A percentile compares a stretch with the other conserved stretches of the same genome.
Evolutionary conservation across 2,888 invertebrate species (phyloP).

Genomic region (Noctua comes): DNA sequence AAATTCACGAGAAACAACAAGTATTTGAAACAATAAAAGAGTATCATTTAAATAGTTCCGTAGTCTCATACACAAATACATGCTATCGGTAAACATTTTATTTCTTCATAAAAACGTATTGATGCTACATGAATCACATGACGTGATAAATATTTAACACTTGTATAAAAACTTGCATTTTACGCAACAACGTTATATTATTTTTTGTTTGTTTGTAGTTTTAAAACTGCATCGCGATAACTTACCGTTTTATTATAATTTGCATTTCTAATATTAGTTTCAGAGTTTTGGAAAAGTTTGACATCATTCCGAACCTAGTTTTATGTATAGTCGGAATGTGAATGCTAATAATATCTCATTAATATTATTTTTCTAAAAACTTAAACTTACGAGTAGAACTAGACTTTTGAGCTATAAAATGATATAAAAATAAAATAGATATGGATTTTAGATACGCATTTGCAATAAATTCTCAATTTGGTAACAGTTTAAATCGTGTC

Average conservation of each 20-base stretch:
- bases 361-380: not conserved
- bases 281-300: conserved; percentile 25
- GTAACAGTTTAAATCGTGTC: conserved; percentile 20
- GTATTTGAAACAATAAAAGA: conserved; percentile 48
- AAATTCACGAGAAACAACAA: conserved; percentile 26
- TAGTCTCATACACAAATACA: conserved; percentile 47
- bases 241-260: conserved; percentile 11
- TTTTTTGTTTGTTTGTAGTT: conserved; percentile 22
- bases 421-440: conserved; percentile 16
- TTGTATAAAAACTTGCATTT: conserved; percentile 41
- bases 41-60: conserved; percentile 51
- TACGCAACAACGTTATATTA: conserved; percentile 27
- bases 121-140: conserved; percentile 55
- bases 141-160: conserved; percentile 62
- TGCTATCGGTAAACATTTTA: conserved; percentile 58
- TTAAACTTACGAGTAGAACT: not conserved
- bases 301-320: conserved; percentile 22
- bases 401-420: conserved; percentile 4
- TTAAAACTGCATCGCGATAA: conserved; percentile 32
- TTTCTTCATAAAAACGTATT: conserved; percentile 60
- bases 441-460: conserved; percentile 13
- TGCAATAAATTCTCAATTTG: conserved; percentile 29
- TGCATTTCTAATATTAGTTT: conserved; percentile 11
- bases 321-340: conserved; percentile 18
- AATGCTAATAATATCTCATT: conserved; percentile 16